These are phyloP conservation scores for Athene cunicularia DNA, from an alignment of 2,113 vertebrate genomes.

Conservation along the genomic window DNA sequence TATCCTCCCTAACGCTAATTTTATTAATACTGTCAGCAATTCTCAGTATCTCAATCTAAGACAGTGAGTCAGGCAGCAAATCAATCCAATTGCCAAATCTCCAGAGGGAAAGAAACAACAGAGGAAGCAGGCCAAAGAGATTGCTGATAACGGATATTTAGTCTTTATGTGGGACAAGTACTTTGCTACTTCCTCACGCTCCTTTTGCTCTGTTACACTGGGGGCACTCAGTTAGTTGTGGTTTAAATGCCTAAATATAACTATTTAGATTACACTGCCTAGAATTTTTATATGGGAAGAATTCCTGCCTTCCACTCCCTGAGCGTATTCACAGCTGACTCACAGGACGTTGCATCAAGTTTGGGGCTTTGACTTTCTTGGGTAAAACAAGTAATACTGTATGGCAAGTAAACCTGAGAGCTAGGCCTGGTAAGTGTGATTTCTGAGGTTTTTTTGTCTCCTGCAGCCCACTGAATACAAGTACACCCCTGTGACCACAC, in stretches of 20 bases:
- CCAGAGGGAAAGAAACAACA: slow-evolving; percentile 54
- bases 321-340: not conserved
- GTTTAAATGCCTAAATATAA: slow-evolving; percentile 26
- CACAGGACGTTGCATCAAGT: not conserved
- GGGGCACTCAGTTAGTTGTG: not conserved
- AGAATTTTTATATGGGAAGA: not conserved
- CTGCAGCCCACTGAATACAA: not conserved
- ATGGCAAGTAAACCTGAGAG: fast-evolving
- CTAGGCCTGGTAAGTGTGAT: fast-evolving
- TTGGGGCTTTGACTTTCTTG: not conserved
- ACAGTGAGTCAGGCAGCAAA: slow-evolving; percentile 63
- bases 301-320: not conserved
- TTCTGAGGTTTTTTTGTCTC: not conserved
- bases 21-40: slow-evolving; percentile 63
- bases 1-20: slow-evolving; percentile 49
- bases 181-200: slow-evolving; percentile 61
- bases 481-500: not conserved
- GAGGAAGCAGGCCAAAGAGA: slow-evolving; percentile 44
- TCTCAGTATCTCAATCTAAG: slow-evolving; percentile 48
- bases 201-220: not conserved
- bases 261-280: not conserved
- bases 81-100: slow-evolving; percentile 41
- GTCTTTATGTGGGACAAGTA: slow-evolving; percentile 50
- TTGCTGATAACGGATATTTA: slow-evolving; percentile 50
- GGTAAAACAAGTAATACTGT: not conserved